Base-by-base conservation (phyloP, 2,113 vertebrate species). In the Haliaeetus leucogaster region DNA sequence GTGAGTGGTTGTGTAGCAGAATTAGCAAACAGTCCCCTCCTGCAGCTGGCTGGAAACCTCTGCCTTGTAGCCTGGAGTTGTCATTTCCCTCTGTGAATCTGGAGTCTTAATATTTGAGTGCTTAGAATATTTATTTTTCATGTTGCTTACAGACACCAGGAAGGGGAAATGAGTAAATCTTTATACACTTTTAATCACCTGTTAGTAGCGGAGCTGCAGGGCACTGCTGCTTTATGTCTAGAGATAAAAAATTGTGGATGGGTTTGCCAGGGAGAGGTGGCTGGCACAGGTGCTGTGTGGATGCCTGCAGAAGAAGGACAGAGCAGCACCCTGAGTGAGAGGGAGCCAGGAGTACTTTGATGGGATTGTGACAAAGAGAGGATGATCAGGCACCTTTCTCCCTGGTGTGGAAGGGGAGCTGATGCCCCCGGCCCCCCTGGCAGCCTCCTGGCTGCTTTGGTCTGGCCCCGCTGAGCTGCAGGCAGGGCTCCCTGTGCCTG, bases 131-230 rank as follows among this genome's bases (percentile, higher is more conserved):
- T 95, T 95, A 86, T 95, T 94, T 97, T 90, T 95, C 40, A 10
- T 73, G 91, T 93, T 95, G 91, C 89, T 94, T 86, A 71, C 91
- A 90, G 89, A 89, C 30, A 55, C 79, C 11, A 48, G 94, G 91
- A 83, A 95, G 83, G 86, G 94, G 93, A 90, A 94, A 90, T 83
- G 71, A 96, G 86, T 92, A 96, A 95, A 96, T 94, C 96, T 96
- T 90, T 80, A 95, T 95, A 94, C 86, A 73, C 79, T 77, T 95
- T 77, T 93, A 95, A 95, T 97, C 94, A 92, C 93, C 91, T 95
- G 89, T 90, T 87, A 90, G 89, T 2, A 12, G 79, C 70, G 79
- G 67, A 95, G 89, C 95, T 93, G 82, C 93, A 83, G 93, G 95
- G 94, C 93, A 89, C 79, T 79, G 79, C 92, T 95, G 94, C 80